Evolutionary conservation across 2,888 invertebrate species (phyloP).

Genomic region (Vesta saturnalis): DNA sequence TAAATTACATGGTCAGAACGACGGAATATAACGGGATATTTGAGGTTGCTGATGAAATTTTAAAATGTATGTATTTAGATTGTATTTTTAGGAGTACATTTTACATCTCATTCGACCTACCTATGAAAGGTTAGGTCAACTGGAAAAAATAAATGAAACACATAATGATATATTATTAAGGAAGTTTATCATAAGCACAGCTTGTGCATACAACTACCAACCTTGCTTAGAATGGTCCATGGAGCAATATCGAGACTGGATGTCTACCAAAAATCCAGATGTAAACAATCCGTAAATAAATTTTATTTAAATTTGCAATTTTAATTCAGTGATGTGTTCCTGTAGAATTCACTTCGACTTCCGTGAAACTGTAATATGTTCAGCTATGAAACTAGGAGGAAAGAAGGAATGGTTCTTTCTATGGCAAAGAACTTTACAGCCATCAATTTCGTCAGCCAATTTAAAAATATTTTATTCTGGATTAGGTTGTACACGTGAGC

Average conservation of each 20-base stretch:
- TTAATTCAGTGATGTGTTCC: no score
- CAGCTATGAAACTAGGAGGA: conserved; percentile 71
- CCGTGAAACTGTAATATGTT: conserved; percentile 70
- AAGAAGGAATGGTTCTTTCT: conserved; percentile 77
- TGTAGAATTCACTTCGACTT: conserved; percentile 65
- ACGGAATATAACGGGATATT: conserved; percentile 65
- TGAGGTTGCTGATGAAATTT: conserved; percentile 32
- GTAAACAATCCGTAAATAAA: conserved; percentile 54
- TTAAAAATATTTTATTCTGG: conserved; percentile 62
- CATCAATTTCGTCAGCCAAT: conserved; percentile 68
- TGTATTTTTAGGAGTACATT: conserved; percentile 62
- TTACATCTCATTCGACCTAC: conserved; percentile 60
- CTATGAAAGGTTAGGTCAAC: conserved; percentile 66
- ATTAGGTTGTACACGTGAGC: conserved; percentile 66
- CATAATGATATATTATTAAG: conserved; percentile 69
- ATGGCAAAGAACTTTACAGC: conserved; percentile 69
- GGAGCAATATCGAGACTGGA: conserved; percentile 60
- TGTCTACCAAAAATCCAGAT: conserved; percentile 54
- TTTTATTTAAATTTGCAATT: neutral
- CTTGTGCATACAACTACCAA: conserved; percentile 67
- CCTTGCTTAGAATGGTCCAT: conserved; percentile 67
- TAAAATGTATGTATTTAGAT: neutral
- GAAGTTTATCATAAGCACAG: conserved; percentile 67
- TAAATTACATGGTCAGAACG: conserved; percentile 63
- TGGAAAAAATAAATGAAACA: conserved; percentile 63